Evolutionary conservation across 1,140 invertebrate genomes (phyloP).

Genomic region (Drosophila nigromelanica): DNA sequence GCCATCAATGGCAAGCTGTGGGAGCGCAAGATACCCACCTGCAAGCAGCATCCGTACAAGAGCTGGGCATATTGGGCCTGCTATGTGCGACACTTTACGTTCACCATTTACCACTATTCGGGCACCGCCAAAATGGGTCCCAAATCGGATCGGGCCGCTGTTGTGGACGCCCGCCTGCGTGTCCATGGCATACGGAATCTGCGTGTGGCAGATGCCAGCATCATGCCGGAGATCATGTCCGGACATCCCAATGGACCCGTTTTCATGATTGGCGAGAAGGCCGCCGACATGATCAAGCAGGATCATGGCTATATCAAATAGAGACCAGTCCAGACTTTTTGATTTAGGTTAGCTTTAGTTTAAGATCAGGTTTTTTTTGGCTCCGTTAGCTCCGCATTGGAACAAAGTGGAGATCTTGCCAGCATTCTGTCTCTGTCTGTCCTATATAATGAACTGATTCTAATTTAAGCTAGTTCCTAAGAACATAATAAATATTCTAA

Average conservation of each 20-base stretch:
- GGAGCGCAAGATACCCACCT: slow-evolving; percentile 87
- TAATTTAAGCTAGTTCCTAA: slow-evolving; percentile 64
- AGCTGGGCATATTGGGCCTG: slow-evolving; percentile 91
- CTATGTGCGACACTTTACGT: slow-evolving; percentile 87
- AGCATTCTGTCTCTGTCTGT: slow-evolving; percentile 24
- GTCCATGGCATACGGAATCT: slow-evolving; percentile 89
- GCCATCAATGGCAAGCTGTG: slow-evolving; percentile 86
- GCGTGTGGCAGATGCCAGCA: slow-evolving; percentile 91
- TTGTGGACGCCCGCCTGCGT: slow-evolving; percentile 88
- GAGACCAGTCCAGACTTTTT: not conserved
- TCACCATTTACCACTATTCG: slow-evolving; percentile 90
- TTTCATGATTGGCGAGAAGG: slow-evolving; percentile 91
- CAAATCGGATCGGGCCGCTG: slow-evolving; percentile 86
- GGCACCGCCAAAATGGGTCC: slow-evolving; percentile 95
- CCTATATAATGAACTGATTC: slow-evolving; percentile 65
- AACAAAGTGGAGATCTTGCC: slow-evolving; percentile 27
- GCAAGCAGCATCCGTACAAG: slow-evolving; percentile 87
- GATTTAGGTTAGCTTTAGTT: slow-evolving; percentile 32
- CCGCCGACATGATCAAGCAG: slow-evolving; percentile 87
- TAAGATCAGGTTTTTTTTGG: slow-evolving; percentile 55
- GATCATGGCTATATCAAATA: slow-evolving; percentile 84
- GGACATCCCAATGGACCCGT: slow-evolving; percentile 88
- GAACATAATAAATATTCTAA: slow-evolving; percentile 48
- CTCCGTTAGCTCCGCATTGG: slow-evolving; percentile 8
- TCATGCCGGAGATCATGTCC: slow-evolving; percentile 86